Percentiles rank a stretch among this genome's conserved stretches.
phyloP scores from a whole-genome alignment of 1,140 invertebrate species.

The Panagrolaimus sp. region DNA sequence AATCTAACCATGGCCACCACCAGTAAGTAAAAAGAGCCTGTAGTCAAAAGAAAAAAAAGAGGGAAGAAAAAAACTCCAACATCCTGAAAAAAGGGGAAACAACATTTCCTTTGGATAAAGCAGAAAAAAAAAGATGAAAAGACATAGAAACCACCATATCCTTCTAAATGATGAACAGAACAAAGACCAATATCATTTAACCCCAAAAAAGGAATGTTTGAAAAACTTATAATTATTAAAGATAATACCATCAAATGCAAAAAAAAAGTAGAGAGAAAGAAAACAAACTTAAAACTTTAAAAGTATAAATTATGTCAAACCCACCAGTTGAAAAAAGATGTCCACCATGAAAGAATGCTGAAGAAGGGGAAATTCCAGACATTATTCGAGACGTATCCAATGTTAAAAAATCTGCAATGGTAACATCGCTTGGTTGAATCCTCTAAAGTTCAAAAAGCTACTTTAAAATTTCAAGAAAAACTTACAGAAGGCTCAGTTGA shows the following conservation, averaged over 20 bases:
- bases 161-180: no score
- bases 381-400: slow-evolving; percentile 9
- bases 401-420: slow-evolving; percentile 1
- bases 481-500: slow-evolving; percentile 3
- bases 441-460: background rate
- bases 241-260: no score
- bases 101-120: background rate
- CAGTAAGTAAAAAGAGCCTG: background rate
- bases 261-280: no score
- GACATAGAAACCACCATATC: background rate
- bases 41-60: slow-evolving; percentile 3
- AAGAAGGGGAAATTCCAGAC: background rate
- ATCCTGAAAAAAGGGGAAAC: background rate
- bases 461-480: background rate
- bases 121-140: background rate
- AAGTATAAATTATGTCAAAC: no score
- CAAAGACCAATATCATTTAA: background rate
- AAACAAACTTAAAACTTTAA: no score
- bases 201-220: background rate
- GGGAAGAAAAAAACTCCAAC: background rate
- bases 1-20: background rate
- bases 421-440: slow-evolving; percentile 2
- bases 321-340: background rate
- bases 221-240: background rate
- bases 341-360: background rate